Percentiles rank a stretch among this genome's conserved stretches.
Conservation (phyloP, 2,113 vertebrate genomes). For the Panthera tigris region DNA sequence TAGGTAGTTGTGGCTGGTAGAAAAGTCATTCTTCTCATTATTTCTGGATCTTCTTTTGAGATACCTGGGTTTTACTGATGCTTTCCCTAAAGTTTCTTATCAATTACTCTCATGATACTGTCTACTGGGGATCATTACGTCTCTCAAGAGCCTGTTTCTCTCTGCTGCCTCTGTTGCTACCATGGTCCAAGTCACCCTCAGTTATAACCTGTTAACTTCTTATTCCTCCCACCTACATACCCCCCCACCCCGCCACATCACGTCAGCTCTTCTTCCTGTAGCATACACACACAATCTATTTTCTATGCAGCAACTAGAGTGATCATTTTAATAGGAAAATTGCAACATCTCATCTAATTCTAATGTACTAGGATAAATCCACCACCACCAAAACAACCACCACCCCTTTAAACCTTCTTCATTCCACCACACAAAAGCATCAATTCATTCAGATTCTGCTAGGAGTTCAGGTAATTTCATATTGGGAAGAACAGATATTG, state of each 20-base stretch:
- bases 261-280: not conserved
- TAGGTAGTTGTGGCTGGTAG: not conserved
- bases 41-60: not conserved
- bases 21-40: not conserved
- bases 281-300: not conserved
- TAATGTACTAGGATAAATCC: not conserved
- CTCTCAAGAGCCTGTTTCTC: not conserved
- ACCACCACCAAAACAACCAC: not conserved
- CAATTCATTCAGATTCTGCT: not conserved
- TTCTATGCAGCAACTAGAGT: not conserved
- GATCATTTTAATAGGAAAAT: not conserved
- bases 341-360: not conserved
- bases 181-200: fast-evolving
- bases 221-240: not conserved
- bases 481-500: not conserved
- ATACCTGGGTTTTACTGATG: not conserved
- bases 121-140: not conserved
- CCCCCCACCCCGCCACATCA: not conserved
- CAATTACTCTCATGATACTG: not conserved
- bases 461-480: not conserved
- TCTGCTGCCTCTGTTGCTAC: not conserved
- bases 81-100: not conserved
- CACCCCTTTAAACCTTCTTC: not conserved
- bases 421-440: not conserved
- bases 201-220: not conserved